Base-by-base conservation (phyloP, 2,888 invertebrate genomes). In the Yponomeuta evonymella region DNA sequence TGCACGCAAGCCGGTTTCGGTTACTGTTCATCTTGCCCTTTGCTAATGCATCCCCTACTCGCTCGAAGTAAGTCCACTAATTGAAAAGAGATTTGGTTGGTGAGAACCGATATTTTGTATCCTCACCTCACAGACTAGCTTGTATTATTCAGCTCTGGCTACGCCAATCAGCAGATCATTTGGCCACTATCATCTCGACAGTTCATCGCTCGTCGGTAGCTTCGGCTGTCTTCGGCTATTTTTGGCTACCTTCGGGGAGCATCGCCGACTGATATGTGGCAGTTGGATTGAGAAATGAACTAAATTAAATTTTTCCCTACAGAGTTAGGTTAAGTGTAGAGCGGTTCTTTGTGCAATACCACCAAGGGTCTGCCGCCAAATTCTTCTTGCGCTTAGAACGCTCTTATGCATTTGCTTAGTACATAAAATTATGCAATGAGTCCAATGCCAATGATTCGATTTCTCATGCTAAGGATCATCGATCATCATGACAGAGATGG, bases 221-320 rank as follows among this genome's bases (percentile, higher is more conserved):
- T 58, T 58, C 51, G 15, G 51, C 51, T 58, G 51, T 58, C 12
- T 58, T 58, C 51, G 51, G 51, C 51, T 51, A 5, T 2, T 5
- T 51, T 51, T 5, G 12, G 51, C 51, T 58, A 58, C 4, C 4
- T 12, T 58, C 51, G 51, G 51, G 15, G 1, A 58, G 15, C 51
- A 15, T 58, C 43, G 67, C 36, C 67, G 43, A 67, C 36, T 67
- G 43, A 67, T 43, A 33, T n/a, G 30, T 33, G 67, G 36, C 67
- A 67, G 67, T 67, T 12, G 43, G 67, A 67, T 67, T 67, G 67
- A 67, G 67, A 67, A 33, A n/a, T 43, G n/a, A 67, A 43, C 15
- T 30, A 48, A 8, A 65, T 65, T 33, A 33, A 29, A 65, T 29
- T 30, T 67, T 67, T n/a, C 1, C 15, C 6, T 36, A 36, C 15